phyloP scores from a whole-genome alignment of 2,113 vertebrate species.

The Mastomys natalensis region DNA sequence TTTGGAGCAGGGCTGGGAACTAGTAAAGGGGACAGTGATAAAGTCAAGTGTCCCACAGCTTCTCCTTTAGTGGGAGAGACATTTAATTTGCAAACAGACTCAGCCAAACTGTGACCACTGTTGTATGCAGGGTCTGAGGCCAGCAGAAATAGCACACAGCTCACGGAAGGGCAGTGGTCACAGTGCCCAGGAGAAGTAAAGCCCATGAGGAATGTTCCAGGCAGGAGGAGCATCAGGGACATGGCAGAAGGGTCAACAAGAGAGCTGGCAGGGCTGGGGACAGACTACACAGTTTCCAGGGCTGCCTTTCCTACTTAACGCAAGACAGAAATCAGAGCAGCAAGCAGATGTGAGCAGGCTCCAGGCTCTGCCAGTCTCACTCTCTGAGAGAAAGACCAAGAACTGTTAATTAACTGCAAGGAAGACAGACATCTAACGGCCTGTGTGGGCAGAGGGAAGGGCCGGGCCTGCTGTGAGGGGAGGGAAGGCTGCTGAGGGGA shows the following conservation, averaged over 20 bases:
- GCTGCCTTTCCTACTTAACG: neutral
- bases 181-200: neutral
- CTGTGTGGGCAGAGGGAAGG: neutral
- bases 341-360: neutral
- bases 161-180: neutral
- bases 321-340: neutral
- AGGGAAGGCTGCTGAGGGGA: rapidly evolving
- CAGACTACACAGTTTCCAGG: rapidly evolving
- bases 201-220: rapidly evolving
- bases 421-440: conserved; percentile 47
- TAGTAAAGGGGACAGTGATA: neutral
- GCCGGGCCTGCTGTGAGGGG: rapidly evolving
- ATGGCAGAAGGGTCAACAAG: rapidly evolving
- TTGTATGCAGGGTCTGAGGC: neutral
- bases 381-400: conserved; percentile 28
- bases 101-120: rapidly evolving
- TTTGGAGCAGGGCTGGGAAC: neutral
- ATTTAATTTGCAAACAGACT: rapidly evolving
- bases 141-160: neutral
- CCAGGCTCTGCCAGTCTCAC: conserved; percentile 28
- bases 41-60: neutral
- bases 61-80: neutral
- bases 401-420: conserved; percentile 59
- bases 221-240: neutral
- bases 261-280: neutral